phyloP scores from a whole-genome alignment of 2,797 vertebrate genomes.

The Bradypodion pumilum region DNA sequence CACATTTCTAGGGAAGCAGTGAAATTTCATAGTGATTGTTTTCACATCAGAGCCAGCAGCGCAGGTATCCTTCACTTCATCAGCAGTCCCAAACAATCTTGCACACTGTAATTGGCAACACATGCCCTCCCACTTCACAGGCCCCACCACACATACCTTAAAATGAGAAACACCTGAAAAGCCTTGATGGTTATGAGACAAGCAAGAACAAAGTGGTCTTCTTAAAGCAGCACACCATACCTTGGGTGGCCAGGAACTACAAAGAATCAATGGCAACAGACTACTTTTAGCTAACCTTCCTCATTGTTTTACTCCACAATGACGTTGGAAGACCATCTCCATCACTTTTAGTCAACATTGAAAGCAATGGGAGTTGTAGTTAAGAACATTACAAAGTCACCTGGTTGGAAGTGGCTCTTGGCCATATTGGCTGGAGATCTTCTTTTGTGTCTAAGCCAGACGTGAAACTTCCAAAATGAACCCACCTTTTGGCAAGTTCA shows the following conservation, averaged over 20 bases:
- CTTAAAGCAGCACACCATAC: neutral
- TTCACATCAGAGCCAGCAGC: slow-evolving; percentile 64
- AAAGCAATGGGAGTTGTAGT: neutral
- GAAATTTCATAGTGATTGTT: slow-evolving; percentile 69
- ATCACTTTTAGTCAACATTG: neutral
- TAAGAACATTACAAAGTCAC: neutral
- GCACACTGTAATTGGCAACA: rapidly evolving
- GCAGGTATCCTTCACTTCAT: slow-evolving; percentile 47
- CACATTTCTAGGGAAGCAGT: slow-evolving; percentile 70
- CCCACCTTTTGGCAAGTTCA: too few species aligned
- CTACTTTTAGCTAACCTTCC: neutral
- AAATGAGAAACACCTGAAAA: slow-evolving; percentile 31
- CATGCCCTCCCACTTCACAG: slow-evolving; percentile 9
- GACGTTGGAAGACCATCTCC: neutral
- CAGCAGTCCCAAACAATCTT: slow-evolving; percentile 36
- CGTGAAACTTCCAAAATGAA: too few species aligned
- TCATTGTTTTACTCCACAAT: neutral
- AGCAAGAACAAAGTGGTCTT: neutral
- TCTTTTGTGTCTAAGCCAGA: too few species aligned
- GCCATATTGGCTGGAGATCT: too few species aligned
- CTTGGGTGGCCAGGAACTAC: neutral
- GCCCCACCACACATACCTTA: neutral
- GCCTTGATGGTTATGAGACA: neutral
- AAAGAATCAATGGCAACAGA: neutral
- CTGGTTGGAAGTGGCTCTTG: too few species aligned